Conservation (phyloP, 92 coral and sea anemone species). For the Scolanthus callimorphus region DNA sequence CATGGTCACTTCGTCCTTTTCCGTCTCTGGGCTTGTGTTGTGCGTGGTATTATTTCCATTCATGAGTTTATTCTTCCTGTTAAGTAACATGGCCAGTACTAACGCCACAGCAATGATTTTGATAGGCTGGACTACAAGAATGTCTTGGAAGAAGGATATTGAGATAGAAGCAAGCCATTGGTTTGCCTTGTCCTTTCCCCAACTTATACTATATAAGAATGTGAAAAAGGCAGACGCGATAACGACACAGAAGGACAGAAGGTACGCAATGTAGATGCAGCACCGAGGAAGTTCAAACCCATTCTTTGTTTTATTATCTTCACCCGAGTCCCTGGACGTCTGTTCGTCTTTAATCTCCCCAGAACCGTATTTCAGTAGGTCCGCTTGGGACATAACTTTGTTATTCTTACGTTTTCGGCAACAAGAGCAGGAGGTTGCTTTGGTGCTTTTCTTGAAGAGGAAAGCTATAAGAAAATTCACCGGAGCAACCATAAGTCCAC, state of each 20-base stretch:
- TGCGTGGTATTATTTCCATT: background rate
- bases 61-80: conserved; percentile 1
- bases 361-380: background rate
- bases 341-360: background rate
- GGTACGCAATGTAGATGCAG: conserved; percentile 58
- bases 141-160: conserved; percentile 45
- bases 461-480: conserved; percentile 34
- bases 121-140: conserved; percentile 48
- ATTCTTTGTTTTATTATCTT: background rate
- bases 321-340: background rate
- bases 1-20: background rate
- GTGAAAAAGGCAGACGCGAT: conserved; percentile 48
- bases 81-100: conserved; percentile 22
- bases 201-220: conserved; percentile 59
- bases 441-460: conserved; percentile 24
- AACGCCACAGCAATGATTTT: conserved; percentile 43
- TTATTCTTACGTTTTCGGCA: background rate
- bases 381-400: background rate
- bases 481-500: conserved; percentile 51
- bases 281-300: conserved; percentile 52
- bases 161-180: conserved; percentile 61
- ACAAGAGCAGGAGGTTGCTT: background rate
- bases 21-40: background rate
- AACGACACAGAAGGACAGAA: conserved; percentile 35
- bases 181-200: conserved; percentile 56